Conservation (phyloP, 2,113 vertebrate genomes). For the Elephas maximus region DNA sequence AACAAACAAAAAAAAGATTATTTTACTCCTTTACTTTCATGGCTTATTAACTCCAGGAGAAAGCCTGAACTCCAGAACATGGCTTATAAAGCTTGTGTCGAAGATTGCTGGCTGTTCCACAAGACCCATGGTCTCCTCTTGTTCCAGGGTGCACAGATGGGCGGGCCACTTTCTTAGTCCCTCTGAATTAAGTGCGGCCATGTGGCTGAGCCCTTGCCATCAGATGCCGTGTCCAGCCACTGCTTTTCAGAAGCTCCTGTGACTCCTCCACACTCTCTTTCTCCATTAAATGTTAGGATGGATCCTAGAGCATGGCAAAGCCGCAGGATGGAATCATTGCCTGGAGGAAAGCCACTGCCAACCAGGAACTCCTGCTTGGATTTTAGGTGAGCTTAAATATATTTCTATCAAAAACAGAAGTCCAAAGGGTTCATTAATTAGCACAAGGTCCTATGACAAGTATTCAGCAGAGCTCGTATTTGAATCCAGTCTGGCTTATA, state of each 20-base stretch:
- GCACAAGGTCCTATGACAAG: background rate
- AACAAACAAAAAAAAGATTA: background rate
- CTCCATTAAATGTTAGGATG: background rate
- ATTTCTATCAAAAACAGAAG: constrained; percentile 7
- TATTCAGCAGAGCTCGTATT: background rate
- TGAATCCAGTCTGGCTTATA: background rate
- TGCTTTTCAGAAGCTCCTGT: background rate
- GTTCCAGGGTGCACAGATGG: background rate
- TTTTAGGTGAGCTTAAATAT: background rate
- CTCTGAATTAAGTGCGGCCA: background rate
- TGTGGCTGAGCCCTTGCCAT: background rate
- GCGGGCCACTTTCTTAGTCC: background rate
- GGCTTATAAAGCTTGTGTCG: background rate
- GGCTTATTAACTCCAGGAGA: background rate
- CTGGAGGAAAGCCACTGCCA: background rate
- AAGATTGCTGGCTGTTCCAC: background rate
- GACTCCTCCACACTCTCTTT: background rate
- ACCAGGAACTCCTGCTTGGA: background rate
- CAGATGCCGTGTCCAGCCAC: background rate
- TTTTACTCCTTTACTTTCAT: background rate
- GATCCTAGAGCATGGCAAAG: background rate
- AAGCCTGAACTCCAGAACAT: background rate
- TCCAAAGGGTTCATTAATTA: background rate
- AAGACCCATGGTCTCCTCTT: background rate
- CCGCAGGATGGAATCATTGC: background rate